phyloP scores from a whole-genome alignment of 1,140 invertebrate species.

The Chrysoperla carnea region DNA sequence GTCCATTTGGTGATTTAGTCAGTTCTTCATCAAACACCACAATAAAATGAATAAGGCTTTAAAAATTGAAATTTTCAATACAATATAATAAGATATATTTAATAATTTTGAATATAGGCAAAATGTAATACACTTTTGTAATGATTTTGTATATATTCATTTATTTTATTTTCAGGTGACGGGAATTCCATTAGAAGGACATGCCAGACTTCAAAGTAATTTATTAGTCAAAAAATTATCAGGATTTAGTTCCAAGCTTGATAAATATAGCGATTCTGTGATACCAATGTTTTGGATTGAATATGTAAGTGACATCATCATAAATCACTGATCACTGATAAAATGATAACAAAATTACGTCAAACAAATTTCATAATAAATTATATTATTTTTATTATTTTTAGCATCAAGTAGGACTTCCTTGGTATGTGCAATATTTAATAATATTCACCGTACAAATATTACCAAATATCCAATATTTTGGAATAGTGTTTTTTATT shows the following conservation, averaged over 20 bases:
- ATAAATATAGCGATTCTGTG: constrained; percentile 29
- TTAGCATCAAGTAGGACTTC: constrained; percentile 38
- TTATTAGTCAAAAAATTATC: constrained; percentile 27
- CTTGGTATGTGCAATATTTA: constrained; percentile 24
- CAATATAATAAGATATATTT: too few relatives aligned
- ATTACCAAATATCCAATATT: constrained; percentile 16
- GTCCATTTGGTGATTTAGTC: too few relatives aligned
- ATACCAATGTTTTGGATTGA: constrained; percentile 41
- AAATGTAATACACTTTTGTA: not conserved
- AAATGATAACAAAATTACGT: constrained; percentile 1
- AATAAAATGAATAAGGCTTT: too few relatives aligned
- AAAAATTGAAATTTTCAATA: too few relatives aligned
- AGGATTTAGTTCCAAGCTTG: constrained; percentile 22
- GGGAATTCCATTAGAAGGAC: constrained; percentile 31
- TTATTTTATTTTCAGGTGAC: constrained; percentile 23
- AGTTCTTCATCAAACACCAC: too few relatives aligned
- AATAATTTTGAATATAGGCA: not conserved
- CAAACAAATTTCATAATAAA: too few relatives aligned
- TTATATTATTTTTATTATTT: constrained; percentile 18
- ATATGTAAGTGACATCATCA: constrained; percentile 32
- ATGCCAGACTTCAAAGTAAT: constrained; percentile 37
- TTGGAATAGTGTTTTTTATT: not conserved
- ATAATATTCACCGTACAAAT: constrained; percentile 29
- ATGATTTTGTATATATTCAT: not conserved
- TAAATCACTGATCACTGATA: not conserved